Evolutionary conservation across 2,888 invertebrate species (phyloP).

Genomic region (Onchidella celtica): DNA sequence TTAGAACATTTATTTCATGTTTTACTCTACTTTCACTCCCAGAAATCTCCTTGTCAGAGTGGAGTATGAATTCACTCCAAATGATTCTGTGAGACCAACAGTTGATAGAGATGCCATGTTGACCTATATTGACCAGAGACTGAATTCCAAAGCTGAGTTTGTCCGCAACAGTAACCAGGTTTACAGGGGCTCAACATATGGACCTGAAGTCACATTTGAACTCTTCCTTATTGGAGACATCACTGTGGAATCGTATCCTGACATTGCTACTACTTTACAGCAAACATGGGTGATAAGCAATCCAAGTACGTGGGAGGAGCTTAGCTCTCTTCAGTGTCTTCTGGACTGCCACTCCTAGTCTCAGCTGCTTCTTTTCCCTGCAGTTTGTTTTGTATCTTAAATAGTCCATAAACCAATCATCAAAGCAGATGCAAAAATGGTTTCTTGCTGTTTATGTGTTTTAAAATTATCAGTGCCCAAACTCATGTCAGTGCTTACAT

Average conservation of each 20-base stretch:
- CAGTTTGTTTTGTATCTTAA: too few relatives aligned
- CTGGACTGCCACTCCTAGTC: too few relatives aligned
- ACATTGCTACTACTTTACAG: neutral
- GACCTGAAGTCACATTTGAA: constrained; percentile 19
- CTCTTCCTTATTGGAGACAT: constrained; percentile 10
- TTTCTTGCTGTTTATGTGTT: too few relatives aligned
- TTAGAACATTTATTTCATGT: neutral
- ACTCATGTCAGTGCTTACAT: too few relatives aligned
- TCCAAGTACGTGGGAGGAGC: too few relatives aligned
- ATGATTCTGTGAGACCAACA: too few relatives aligned
- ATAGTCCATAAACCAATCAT: too few relatives aligned
- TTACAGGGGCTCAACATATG: neutral
- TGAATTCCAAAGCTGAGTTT: neutral
- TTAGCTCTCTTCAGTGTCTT: too few relatives aligned
- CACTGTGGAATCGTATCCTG: neutral
- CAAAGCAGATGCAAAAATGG: too few relatives aligned
- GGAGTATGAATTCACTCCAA: constrained; percentile 7
- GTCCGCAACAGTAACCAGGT: neutral
- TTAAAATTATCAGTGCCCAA: too few relatives aligned
- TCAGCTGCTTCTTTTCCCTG: too few relatives aligned
- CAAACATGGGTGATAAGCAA: constrained; percentile 11
- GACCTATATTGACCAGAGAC: neutral
- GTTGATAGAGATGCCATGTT: constrained; percentile 2
- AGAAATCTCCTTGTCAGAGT: constrained; percentile 23
- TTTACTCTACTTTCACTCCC: neutral